Evolutionary conservation across 1,140 invertebrate genomes (phyloP).

Genomic region (Trichonephila clavipes): DNA sequence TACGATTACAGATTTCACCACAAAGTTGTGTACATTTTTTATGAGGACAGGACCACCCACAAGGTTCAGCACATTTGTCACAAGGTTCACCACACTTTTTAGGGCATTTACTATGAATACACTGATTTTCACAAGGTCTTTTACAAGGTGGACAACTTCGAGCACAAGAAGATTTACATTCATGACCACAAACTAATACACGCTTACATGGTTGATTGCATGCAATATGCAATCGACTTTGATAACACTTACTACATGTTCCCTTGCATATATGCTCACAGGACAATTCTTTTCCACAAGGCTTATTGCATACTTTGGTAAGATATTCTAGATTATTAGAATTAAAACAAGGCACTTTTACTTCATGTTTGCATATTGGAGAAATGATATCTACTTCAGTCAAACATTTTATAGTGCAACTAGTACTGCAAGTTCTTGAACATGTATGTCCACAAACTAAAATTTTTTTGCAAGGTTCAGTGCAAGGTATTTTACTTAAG

Average conservation of each 20-base stretch:
- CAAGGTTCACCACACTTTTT: constrained; percentile 77
- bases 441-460: constrained; percentile 75
- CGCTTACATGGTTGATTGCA: constrained; percentile 79
- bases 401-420: constrained; percentile 48
- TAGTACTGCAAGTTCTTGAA: constrained; percentile 44
- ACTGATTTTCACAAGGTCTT: constrained; percentile 48
- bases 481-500: background rate
- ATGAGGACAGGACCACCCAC: constrained; percentile 83
- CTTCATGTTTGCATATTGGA: constrained; percentile 72
- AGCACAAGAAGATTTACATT: constrained; percentile 78
- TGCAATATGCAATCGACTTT: constrained; percentile 83
- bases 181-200: constrained; percentile 81
- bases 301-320: constrained; percentile 80
- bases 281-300: constrained; percentile 81
- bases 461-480: constrained; percentile 32
- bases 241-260: constrained; percentile 74
- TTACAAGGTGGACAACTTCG: constrained; percentile 78
- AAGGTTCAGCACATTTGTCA: constrained; percentile 69
- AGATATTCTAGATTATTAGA: background rate
- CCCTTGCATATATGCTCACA: constrained; percentile 83
- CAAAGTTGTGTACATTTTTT: constrained; percentile 84
- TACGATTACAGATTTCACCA: constrained; percentile 83
- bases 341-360: constrained; percentile 61
- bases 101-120: constrained; percentile 74
- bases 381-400: background rate